A percentile compares a stretch with the other conserved stretches of the same genome.
Conservation (phyloP, 2,888 invertebrate genomes). For the Netelia fuscicornis region DNA sequence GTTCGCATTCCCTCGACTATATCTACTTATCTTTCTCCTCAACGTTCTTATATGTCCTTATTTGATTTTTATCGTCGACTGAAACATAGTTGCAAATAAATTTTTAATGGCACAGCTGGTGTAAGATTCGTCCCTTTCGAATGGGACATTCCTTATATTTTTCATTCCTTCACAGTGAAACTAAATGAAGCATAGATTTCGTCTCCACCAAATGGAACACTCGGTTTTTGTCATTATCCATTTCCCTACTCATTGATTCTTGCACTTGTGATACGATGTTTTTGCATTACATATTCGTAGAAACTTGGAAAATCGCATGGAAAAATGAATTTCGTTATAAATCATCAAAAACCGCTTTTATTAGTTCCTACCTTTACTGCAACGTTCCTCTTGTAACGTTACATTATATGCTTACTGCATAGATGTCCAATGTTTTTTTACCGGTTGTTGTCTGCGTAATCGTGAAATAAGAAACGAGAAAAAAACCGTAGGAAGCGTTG, state of each 20-base stretch:
- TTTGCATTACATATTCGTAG: conserved; percentile 1
- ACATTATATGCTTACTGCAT: background rate
- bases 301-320: conserved; percentile 29
- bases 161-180: no score
- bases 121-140: no score
- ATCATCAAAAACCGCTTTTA: conserved; percentile 71
- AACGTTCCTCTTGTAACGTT: conserved; percentile 6
- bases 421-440: background rate
- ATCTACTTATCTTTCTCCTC: conserved; percentile 35
- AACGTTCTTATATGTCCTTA: conserved; percentile 9
- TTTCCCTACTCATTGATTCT: no score
- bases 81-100: no score
- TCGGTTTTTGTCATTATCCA: no score
- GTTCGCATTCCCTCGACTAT: conserved; percentile 59
- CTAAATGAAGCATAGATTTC: no score
- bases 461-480: conserved; percentile 40
- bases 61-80: conserved; percentile 16
- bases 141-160: no score
- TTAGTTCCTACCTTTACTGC: conserved; percentile 8
- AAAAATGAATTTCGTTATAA: conserved; percentile 71
- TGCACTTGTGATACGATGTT: no score
- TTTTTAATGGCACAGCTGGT: no score
- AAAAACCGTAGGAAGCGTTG: background rate
- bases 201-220: no score
- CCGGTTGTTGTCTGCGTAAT: conserved; percentile 4